Evolutionary conservation across 2,113 vertebrate species (phyloP).

Genomic region (Platanista minor): DNA sequence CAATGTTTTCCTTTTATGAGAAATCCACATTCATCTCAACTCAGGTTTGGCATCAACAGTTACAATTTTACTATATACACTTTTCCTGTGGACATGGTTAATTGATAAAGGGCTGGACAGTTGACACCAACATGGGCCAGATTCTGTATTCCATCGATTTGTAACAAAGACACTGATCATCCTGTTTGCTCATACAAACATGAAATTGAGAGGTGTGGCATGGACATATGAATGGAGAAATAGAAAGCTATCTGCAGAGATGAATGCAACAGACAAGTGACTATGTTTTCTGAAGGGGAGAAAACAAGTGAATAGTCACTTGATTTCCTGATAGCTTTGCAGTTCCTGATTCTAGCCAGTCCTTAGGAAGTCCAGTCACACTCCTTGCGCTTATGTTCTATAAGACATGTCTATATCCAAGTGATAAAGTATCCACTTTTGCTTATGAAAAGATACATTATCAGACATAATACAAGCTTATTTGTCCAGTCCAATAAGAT

Average conservation of each 20-base stretch:
- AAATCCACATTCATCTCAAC: background rate
- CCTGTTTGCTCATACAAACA: background rate
- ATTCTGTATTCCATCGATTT: background rate
- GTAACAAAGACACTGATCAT: background rate
- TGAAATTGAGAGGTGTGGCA: background rate
- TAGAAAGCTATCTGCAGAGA: background rate
- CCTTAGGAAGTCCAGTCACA: background rate
- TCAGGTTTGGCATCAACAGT: background rate
- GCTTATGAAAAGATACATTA: background rate
- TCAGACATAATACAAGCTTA: background rate
- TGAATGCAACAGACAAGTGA: background rate
- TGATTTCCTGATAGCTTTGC: background rate
- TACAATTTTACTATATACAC: no score
- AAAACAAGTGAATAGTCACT: background rate
- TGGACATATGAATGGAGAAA: background rate
- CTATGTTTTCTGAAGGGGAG: background rate
- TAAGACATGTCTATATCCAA: background rate
- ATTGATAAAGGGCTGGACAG: background rate
- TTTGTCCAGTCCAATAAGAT: background rate
- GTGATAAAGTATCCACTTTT: background rate
- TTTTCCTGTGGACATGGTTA: background rate
- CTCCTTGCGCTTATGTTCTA: background rate
- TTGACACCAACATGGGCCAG: background rate
- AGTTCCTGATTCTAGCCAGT: background rate
- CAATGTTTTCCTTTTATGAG: background rate